Conservation (phyloP, 1,140 invertebrate genomes). For the Homarus americanus region DNA sequence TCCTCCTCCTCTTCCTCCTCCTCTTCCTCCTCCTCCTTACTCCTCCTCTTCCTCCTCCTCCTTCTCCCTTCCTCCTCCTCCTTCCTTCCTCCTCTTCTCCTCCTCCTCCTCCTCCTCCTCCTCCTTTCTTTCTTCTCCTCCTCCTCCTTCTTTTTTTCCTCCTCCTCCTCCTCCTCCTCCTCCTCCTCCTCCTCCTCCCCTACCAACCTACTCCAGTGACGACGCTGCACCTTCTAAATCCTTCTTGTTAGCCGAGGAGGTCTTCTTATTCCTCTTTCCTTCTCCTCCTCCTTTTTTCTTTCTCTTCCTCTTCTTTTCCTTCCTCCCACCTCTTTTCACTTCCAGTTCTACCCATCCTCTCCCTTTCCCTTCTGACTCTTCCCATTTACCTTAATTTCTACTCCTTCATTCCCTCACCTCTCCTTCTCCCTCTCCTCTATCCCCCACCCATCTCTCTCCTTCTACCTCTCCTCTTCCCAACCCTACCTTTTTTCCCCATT, state of each 20-base stretch:
- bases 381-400: neutral
- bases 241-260: no score
- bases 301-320: neutral
- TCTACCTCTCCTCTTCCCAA: neutral
- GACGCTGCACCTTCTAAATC: no score
- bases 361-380: neutral
- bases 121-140: neutral
- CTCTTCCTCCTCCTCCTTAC: neutral
- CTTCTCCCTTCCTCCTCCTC: conserved; percentile 1
- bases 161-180: neutral
- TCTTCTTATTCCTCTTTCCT: neutral
- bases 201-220: no score
- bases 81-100: neutral
- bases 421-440: neutral
- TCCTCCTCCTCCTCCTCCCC: neutral
- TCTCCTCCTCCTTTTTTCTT: no score
- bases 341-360: neutral
- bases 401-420: neutral
- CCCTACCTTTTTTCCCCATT: neutral
- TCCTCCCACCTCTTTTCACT: neutral
- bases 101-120: no score
- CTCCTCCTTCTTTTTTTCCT: neutral
- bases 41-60: conserved; percentile 15
- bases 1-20: neutral
- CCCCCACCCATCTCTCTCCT: no score